Conservation (phyloP, 2,797 vertebrate species). For the Anomalospiza imberbis region DNA sequence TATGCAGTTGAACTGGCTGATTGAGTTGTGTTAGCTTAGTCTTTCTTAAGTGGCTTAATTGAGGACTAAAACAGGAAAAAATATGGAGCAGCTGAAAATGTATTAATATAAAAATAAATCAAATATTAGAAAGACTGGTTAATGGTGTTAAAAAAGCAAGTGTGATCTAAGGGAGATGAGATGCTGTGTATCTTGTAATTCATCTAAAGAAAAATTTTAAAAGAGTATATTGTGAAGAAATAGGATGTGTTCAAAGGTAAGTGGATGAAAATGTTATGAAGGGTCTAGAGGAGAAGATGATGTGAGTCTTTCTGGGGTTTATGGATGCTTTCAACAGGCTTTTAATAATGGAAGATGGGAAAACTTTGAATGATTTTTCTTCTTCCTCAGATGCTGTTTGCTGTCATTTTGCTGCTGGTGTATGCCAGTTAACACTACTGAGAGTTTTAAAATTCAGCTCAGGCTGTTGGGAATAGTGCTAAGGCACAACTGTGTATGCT, state of each 20-base stretch:
- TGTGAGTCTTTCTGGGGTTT: not conserved
- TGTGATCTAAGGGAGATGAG: not conserved
- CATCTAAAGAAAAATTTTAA: not conserved
- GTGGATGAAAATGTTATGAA: not conserved
- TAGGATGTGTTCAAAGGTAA: not conserved
- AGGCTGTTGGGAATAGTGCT: not conserved
- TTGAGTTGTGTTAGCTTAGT: not conserved
- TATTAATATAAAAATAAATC: not conserved
- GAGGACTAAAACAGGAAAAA: not conserved
- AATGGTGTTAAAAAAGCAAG: not conserved
- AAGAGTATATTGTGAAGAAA: not conserved
- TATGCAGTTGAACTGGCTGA: not conserved
- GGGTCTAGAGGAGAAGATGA: not conserved
- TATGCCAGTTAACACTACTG: not conserved
- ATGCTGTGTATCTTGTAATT: not conserved
- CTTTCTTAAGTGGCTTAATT: not conserved
- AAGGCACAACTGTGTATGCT: not conserved
- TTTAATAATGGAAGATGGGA: not conserved
- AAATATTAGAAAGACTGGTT: not conserved
- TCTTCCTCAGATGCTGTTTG: not conserved
- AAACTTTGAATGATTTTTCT: not conserved
- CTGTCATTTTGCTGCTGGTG: not conserved
- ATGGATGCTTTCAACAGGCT: fast-evolving
- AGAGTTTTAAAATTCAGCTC: not conserved
- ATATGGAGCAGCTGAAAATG: not conserved